phyloP scores from a whole-genome alignment of 1,140 invertebrate species.

The Leptinotarsa texana region DNA sequence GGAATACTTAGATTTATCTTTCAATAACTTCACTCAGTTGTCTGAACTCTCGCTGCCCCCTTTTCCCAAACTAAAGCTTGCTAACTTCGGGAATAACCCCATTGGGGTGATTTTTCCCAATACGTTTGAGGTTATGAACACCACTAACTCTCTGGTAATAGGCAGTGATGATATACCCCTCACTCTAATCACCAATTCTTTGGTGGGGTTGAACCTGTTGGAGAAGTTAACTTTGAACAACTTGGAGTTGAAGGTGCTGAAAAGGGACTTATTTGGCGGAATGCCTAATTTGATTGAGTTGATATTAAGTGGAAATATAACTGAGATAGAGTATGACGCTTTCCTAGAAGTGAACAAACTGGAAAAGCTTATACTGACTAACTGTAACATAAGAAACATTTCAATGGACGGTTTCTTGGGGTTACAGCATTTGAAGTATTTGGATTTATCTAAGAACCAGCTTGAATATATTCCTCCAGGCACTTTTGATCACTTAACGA shows the following conservation, averaged over 20 bases:
- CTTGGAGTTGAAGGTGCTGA: constrained; percentile 61
- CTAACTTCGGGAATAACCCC: constrained; percentile 70
- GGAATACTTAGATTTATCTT: constrained; percentile 66
- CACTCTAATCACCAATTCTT: constrained; percentile 64
- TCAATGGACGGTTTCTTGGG: constrained; percentile 73
- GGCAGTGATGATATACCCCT: constrained; percentile 61
- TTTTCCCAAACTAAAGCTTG: constrained; percentile 64
- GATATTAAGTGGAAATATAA: constrained; percentile 62
- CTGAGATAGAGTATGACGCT: constrained; percentile 67
- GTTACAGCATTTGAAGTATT: constrained; percentile 60
- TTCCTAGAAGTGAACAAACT: constrained; percentile 65
- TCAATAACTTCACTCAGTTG: constrained; percentile 69
- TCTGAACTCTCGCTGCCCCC: constrained; percentile 73
- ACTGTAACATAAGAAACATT: constrained; percentile 65
- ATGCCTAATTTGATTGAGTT: constrained; percentile 61
- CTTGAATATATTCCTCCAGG: constrained; percentile 64
- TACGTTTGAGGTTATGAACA: constrained; percentile 74
- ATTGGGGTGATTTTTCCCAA: constrained; percentile 68
- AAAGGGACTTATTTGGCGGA: constrained; percentile 65
- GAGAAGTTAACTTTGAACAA: constrained; percentile 62
- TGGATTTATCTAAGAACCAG: constrained; percentile 69
- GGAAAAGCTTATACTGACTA: constrained; percentile 63
- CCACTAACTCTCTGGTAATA: constrained; percentile 64
- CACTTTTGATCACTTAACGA: constrained; percentile 65
- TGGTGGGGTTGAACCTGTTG: constrained; percentile 63